Evolutionary conservation across 2,113 vertebrate species (phyloP), one percentile per base, ranked within the genome.

Genomic region (Corynorhinus townsendii): DNA sequence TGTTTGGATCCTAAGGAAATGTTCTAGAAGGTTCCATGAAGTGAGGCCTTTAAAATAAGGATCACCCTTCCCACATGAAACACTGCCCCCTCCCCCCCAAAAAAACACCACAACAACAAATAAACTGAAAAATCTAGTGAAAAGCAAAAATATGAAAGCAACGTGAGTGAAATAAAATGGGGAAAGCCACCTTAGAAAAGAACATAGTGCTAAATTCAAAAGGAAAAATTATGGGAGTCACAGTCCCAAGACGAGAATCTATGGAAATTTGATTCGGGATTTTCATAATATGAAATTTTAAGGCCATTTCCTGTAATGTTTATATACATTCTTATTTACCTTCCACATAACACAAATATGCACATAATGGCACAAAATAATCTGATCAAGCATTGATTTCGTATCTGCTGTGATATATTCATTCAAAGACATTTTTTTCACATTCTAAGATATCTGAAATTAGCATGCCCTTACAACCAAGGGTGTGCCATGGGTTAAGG

Each of bases 241-340:
- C 38, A 72, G 33, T 40, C 83, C 73, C 33, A 64, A 40, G 45
- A 40, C 66, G 1, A 90, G 33, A 92, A 40, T 72, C 56, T 12
- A 33, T 2, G 15, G 20, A 14, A 86, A 86, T 45, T 81, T 88
- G 71, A 75, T 26, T 72, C 30, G 3, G 8, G 69, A 59, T 73
- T 82, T 93, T 72, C 86, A 92, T 43, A 7, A 91, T 84, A 91
- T 79, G 92, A 94, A 95, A 94, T 30, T 24, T 80, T 71, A 93
- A 91, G 84, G 66, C 28, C 22, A 30, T 88, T 88, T 54, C 86
- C 82, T 68, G 1, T 24, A 80, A 80, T 26, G 11, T 52, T 30
- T 54, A 89, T 54, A 82, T 83, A 45, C 16, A 8, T 91, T 73
- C 52, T 76, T 73, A 30, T 56, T 54, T 35, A 24, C 62, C 49